phyloP scores from a whole-genome alignment of 2,888 invertebrate genomes.

The Anoncus sp. region DNA sequence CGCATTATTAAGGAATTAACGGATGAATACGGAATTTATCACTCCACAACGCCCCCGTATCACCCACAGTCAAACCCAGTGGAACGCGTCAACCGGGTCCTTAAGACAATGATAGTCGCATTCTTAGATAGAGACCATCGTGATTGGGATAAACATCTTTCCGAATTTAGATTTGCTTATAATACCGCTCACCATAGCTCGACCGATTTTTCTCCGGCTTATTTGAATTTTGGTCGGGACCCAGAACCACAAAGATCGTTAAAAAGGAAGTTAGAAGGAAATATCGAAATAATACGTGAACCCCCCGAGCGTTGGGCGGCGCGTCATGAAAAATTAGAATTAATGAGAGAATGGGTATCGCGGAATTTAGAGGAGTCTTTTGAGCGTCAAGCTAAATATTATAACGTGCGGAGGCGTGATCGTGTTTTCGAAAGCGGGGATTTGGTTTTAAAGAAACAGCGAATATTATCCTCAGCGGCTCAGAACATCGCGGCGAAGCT shows the following conservation, averaged over 20 bases:
- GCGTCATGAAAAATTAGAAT: not conserved
- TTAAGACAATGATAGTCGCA: no score
- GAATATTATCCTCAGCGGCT: no score
- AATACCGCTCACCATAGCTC: constrained; percentile 33
- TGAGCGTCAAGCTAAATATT: not conserved
- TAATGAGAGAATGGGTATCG: constrained; percentile 1
- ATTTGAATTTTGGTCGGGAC: constrained; percentile 14
- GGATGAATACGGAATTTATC: no score
- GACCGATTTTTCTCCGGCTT: constrained; percentile 7
- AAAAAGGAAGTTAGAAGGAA: not conserved
- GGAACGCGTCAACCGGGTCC: no score
- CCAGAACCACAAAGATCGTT: constrained; percentile 12
- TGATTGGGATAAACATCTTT: constrained; percentile 56
- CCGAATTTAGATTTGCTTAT: constrained; percentile 31
- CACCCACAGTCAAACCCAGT: no score
- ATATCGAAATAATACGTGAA: not conserved
- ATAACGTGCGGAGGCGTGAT: constrained; percentile 10
- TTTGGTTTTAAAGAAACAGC: no score
- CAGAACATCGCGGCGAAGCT: no score
- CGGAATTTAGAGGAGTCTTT: constrained; percentile 21
- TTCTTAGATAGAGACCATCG: constrained; percentile 57
- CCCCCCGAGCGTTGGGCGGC: constrained; percentile 5
- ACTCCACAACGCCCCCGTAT: no score
- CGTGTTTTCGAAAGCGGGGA: constrained; percentile 6
- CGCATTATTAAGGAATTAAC: constrained; percentile 14